Evolutionary conservation across 2,888 invertebrate genomes (phyloP).

Genomic region (Cataglyphis rosenhaueri): DNA sequence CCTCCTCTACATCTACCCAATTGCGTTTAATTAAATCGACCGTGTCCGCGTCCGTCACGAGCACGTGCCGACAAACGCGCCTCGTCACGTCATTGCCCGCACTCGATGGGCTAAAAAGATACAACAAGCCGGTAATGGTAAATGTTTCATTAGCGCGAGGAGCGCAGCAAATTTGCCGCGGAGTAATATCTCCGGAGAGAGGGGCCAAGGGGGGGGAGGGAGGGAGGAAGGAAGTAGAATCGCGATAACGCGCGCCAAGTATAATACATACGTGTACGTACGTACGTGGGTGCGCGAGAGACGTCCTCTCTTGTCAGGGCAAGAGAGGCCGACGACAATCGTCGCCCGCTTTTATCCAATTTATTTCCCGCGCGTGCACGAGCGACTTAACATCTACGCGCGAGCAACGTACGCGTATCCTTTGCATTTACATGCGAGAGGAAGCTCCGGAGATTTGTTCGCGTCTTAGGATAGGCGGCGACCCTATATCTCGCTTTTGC

Average conservation of each 20-base stretch:
- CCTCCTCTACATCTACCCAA: slow-evolving; percentile 57
- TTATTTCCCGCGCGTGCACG: slow-evolving; percentile 45
- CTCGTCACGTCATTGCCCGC: slow-evolving; percentile 56
- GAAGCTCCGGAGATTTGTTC: slow-evolving; percentile 41
- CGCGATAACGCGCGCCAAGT: slow-evolving; percentile 22
- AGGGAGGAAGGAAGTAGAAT: neutral
- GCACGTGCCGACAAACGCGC: slow-evolving; percentile 62
- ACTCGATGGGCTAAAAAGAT: slow-evolving; percentile 59
- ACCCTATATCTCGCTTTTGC: neutral
- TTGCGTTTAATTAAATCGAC: slow-evolving; percentile 74
- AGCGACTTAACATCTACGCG: slow-evolving; percentile 6
- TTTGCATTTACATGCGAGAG: slow-evolving; percentile 43
- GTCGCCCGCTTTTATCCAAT: slow-evolving; percentile 47
- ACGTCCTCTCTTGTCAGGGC: slow-evolving; percentile 2
- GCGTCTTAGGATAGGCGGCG: slow-evolving; percentile 31
- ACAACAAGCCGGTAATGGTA: slow-evolving; percentile 48
- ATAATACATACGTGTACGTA: neutral
- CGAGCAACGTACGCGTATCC: neutral
- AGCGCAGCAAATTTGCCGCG: slow-evolving; percentile 36
- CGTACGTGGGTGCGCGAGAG: neutral
- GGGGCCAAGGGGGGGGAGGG: neutral
- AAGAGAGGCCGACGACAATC: slow-evolving; percentile 36
- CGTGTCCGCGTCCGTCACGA: slow-evolving; percentile 67
- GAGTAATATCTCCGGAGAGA: slow-evolving; percentile 37
- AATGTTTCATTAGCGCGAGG: slow-evolving; percentile 60